A percentile compares a stretch with the other conserved stretches of the same genome.
phyloP scores from a whole-genome alignment of 2,113 vertebrate species.

The Esox niger region DNA sequence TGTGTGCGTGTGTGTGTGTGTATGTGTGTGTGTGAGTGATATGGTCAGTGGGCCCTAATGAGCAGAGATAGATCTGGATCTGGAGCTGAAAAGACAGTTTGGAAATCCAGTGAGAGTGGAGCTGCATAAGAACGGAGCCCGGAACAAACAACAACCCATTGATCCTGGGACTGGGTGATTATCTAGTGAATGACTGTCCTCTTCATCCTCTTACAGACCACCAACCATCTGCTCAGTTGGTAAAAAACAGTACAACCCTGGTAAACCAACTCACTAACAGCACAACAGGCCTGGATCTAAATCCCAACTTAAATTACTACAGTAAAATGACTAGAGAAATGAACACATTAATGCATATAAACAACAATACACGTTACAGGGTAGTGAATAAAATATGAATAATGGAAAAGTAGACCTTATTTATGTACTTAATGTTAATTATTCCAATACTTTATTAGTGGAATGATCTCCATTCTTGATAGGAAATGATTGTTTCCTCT shows the following conservation, averaged over 20 bases:
- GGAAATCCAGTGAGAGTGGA: neutral
- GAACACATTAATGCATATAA: neutral
- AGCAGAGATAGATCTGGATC: neutral
- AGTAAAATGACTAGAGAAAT: neutral
- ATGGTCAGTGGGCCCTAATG: too few relatives aligned
- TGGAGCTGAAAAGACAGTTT: neutral
- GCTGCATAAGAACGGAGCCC: neutral
- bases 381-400: too few relatives aligned
- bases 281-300: neutral
- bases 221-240: constrained; percentile 21
- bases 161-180: constrained; percentile 21
- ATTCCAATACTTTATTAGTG: neutral
- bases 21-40: neutral
- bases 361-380: neutral
- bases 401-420: neutral
- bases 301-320: neutral
- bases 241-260: neutral
- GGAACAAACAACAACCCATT: constrained; percentile 21
- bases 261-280: neutral
- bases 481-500: neutral
- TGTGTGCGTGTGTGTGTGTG: neutral
- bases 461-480: neutral
- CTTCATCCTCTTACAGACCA: constrained; percentile 28
- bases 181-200: constrained; percentile 18
- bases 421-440: neutral